Evolutionary conservation across 2,113 vertebrate genomes (phyloP), one percentile per base, ranked within the genome.

Genomic region (Mobula birostris): DNA sequence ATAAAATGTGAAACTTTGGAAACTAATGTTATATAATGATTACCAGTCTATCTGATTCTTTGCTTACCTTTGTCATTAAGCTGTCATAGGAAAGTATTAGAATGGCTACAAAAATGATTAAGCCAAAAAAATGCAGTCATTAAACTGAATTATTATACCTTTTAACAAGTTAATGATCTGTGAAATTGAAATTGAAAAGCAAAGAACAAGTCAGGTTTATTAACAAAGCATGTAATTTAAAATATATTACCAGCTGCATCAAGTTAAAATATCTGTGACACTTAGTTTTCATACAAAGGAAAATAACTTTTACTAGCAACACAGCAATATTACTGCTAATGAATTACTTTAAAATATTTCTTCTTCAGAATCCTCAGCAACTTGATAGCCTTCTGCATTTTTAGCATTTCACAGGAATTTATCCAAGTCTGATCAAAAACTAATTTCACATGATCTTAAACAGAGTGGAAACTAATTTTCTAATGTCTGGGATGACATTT

Each of bases 151-250:
- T 93, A 93, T 93, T 93, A 93, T 76, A 48, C 24, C 56, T 72
- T 74, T 93, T 93, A 93, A 93, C 74, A 93, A 76, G 91, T 48
- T 68, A 93, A 93, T 93, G 91, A 76, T 93, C 91, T 93, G 91
- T 74, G 91, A 93, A 93, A 93, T 93, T 93, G 68, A 93, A 93
- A 93, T 93, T 74, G 68, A 93, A 93, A 93, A 93, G 68, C 91
- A 93, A 93, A 74, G 91, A 93, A 93, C 91, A 93, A 93, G 91
- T 56, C 91, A 93, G 74, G 91, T 74, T 93, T 93, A 74, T 93
- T 93, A 93, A 93, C 70, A 48, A 32, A 74, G 91, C 66, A 24
- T 76, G 68, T 56, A 74, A 93, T 93, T 93, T 93, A 93, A 93
- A 93, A 93, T 74, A 93, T 93, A 93, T 76, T 56, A 29, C 91